Base-by-base conservation (phyloP, 2,888 invertebrate species). In the Hydropsyche betteni region DNA sequence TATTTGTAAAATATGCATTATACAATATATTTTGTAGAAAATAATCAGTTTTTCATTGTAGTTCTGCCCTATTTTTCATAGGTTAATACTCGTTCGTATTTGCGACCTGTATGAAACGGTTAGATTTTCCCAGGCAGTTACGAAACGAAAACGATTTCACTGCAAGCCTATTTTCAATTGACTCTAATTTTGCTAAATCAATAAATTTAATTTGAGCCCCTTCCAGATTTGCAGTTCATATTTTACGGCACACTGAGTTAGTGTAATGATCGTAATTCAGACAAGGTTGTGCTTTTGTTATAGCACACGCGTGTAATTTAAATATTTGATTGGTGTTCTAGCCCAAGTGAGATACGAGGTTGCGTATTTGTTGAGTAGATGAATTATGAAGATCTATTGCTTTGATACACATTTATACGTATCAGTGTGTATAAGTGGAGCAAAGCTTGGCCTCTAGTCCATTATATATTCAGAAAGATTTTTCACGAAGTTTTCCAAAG, bases 31-130 rank as follows among this genome's bases (percentile, higher is more conserved):
- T 24, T 2, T 24, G 2, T 24, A 24, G 24, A 24, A 24, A 24
- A 24, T 24, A 24, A 24, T 24, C 24, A 24, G 24, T 2, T 24
- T 24, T 24, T 24, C 24, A 24, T 2, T 24, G 24, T 24, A 24
- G 24, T 24, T 24, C 24, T 24, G 2, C 24, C 24, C 2, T 24
- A 24, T 24, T 24, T 14, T 53, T 58, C 58, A 8, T 24, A 16
- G 58, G 2, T 24, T 58, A 8, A n/a, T 68, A 51, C 68, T 51
- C 33, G 74, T 50, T 50, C 64, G 74, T 74, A 58, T 68, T 68
- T 74, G 51, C 64, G 64, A 68, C 51, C 68, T 34, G 68, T 51
- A 36, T 68, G 74, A 14, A 74, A 74, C 44, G 68, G 68, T 44
- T 16, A 68, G 68, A 68, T 50, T 74, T 74, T 74, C 52, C 44